A percentile compares a stretch with the other conserved stretches of the same genome.
phyloP scores from a whole-genome alignment of 2,113 vertebrate species.

The Tauraco erythrolophus region DNA sequence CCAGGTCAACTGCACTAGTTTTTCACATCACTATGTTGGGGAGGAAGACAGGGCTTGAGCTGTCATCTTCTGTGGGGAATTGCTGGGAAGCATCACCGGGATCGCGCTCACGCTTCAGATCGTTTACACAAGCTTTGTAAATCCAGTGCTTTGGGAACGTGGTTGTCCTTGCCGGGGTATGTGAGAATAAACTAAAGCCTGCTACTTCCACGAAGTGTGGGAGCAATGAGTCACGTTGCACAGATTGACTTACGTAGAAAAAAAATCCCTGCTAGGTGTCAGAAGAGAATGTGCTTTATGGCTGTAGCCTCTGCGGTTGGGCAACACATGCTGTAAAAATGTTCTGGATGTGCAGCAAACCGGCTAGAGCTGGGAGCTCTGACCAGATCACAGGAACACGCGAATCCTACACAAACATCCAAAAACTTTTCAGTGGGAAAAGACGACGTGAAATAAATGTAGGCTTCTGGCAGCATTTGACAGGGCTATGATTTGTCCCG shows the following conservation, averaged over 20 bases:
- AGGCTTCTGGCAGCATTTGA: neutral
- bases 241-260: slow-evolving; percentile 16
- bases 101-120: rapidly evolving
- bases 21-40: neutral
- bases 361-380: slow-evolving; percentile 11
- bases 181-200: slow-evolving; percentile 5
- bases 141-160: neutral
- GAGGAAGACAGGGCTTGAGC: neutral
- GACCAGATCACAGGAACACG: neutral
- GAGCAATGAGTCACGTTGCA: slow-evolving; percentile 52
- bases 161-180: neutral
- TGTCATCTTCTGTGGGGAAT: neutral
- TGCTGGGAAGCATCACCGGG: neutral
- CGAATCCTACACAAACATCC: neutral
- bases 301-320: slow-evolving; percentile 35
- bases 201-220: slow-evolving; percentile 37
- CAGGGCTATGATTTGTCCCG: neutral
- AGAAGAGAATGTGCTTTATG: slow-evolving; percentile 52
- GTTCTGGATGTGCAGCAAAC: slow-evolving; percentile 28
- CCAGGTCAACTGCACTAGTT: neutral
- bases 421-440: neutral
- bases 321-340: slow-evolving; percentile 63
- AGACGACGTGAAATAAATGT: neutral
- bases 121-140: neutral
- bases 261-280: slow-evolving; percentile 64